These are phyloP conservation scores for Probaryconus sp. DNA, from an alignment of 1,140 invertebrate species.

Conservation along the genomic window DNA sequence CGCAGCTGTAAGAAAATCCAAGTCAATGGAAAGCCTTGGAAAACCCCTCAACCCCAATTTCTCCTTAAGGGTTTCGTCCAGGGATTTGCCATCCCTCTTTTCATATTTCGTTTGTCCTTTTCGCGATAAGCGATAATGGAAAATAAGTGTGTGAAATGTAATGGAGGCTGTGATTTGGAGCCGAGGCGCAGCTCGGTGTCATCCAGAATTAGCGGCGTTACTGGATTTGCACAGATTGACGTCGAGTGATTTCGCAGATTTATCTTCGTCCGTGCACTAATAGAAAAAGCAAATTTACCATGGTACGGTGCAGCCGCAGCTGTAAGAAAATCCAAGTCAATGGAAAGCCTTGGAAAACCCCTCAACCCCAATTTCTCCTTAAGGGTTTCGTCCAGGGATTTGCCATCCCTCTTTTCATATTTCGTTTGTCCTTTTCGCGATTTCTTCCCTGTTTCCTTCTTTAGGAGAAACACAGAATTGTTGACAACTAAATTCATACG, in stretches of 20 bases:
- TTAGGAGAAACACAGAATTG: no score
- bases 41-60: no score
- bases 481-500: no score
- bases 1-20: slow-evolving; percentile 56
- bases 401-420: slow-evolving; percentile 31
- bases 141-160: slow-evolving; percentile 49
- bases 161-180: slow-evolving; percentile 25
- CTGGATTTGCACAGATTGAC: slow-evolving; percentile 57
- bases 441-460: slow-evolving; percentile 2
- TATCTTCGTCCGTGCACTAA: slow-evolving; percentile 55
- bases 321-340: slow-evolving; percentile 56
- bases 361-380: no score
- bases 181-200: slow-evolving; percentile 29
- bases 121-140: slow-evolving; percentile 34
- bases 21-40: slow-evolving; percentile 40
- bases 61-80: slow-evolving; percentile 24
- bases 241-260: slow-evolving; percentile 59
- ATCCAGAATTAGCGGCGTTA: slow-evolving; percentile 24
- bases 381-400: slow-evolving; percentile 37
- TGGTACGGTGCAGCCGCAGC: slow-evolving; percentile 46
- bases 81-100: slow-evolving; percentile 40
- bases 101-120: slow-evolving; percentile 21
- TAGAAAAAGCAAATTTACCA: slow-evolving; percentile 63
- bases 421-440: slow-evolving; percentile 4
- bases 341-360: slow-evolving; percentile 26